Evolutionary conservation across 2,797 vertebrate genomes (phyloP), one percentile per base, ranked within the genome.

Genomic region (Tiaroga cobitis): DNA sequence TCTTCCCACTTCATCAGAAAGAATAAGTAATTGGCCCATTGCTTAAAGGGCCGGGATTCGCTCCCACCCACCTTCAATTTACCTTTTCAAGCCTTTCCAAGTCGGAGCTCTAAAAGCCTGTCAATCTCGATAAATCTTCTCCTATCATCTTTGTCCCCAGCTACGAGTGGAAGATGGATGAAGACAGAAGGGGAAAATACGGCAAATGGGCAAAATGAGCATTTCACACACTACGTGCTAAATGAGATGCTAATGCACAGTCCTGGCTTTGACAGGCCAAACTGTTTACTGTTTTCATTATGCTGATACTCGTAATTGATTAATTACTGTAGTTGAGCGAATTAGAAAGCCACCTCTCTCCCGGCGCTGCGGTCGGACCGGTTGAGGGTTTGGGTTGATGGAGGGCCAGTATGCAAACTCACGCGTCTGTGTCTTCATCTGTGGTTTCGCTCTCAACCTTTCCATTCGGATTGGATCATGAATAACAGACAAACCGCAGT

Each of bases 341-440:
- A 95, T 94, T 94, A 94, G 94, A 65, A 93, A 92, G 93, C 93
- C 93, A 93, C 92, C 92, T 90, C 90, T 92, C 90, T 90, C 89
- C 92, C 84, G 70, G 85, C 80, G 89, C 88, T 90, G 80, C 13
- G 37, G 86, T 88, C 74, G 89, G 88, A 91, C 90, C 86, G 80
- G 76, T 85, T 37, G 80, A 88, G 89, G 68, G 88, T 90, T 76
- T 54, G 80, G n/a, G 8, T 76, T 83, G 78, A 75, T 89, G 89
- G 87, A 90, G 67, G 87, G 89, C 82, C 74, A 84, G 82, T 89
- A 89, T 86, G 87, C 75, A 21, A 21, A 80, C 24, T 43, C 56
- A 29, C 18, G 89, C 82, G 9, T 26, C 29, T 32, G 24, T n/a
- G 37, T 6, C 6, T 49, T 72, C 81, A 82, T 59, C 59, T 67